These are phyloP conservation scores for Peromyscus melanophrys DNA, from an alignment of 2,797 vertebrate species.

Conservation along the genomic window DNA sequence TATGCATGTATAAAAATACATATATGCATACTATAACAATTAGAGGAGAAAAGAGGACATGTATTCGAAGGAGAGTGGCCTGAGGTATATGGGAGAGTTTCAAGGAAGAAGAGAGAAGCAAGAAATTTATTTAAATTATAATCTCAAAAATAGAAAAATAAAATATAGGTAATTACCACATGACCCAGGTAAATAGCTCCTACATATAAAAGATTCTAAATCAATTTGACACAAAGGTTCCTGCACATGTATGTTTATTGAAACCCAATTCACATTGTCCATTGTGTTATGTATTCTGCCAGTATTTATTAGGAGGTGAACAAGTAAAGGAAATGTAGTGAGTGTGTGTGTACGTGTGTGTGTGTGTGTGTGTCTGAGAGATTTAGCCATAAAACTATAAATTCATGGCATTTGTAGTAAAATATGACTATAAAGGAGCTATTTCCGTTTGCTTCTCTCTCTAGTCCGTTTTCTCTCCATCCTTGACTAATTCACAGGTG, in stretches of 20 bases:
- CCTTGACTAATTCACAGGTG: neutral
- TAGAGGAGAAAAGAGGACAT: no score
- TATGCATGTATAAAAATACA: neutral
- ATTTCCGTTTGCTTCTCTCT: neutral
- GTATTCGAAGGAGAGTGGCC: neutral
- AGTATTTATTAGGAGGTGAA: neutral
- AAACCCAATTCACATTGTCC: neutral
- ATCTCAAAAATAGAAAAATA: neutral
- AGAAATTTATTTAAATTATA: neutral
- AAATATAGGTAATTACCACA: neutral
- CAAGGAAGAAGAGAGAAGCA: neutral
- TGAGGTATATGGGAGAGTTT: neutral
- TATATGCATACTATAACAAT: no score
- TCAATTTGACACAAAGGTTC: neutral
- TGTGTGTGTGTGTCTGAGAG: neutral
- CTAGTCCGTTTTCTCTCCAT: neutral
- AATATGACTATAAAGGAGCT: neutral
- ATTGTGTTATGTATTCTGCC: neutral
- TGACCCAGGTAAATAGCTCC: neutral
- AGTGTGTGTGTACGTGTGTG: neutral
- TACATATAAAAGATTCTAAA: neutral
- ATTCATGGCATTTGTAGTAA: neutral
- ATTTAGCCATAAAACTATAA: neutral
- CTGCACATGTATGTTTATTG: neutral
- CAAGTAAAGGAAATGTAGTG: neutral